Conservation (phyloP, 1,140 invertebrate species). For the Lepidurus packardi region DNA sequence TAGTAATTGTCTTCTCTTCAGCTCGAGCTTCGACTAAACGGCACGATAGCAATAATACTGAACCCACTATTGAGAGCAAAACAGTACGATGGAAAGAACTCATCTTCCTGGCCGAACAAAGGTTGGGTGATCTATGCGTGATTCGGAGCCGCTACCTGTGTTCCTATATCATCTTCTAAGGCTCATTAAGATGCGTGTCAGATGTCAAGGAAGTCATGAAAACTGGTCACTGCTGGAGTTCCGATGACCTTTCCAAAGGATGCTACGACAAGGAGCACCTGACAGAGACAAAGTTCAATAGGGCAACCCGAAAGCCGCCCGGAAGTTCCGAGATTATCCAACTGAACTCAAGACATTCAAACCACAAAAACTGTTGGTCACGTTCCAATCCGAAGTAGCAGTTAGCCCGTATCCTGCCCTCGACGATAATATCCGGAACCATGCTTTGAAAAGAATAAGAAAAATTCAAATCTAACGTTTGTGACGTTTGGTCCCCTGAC, state of each 20-base stretch:
- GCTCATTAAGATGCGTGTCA: not conserved
- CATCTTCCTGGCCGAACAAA: not conserved
- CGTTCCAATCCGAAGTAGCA: too few species aligned
- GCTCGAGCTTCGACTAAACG: not conserved
- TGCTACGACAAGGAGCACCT: not conserved
- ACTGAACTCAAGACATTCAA: not conserved
- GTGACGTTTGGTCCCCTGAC: not conserved
- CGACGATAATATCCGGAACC: not conserved
- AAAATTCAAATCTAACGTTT: not conserved
- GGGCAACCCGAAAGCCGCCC: not conserved
- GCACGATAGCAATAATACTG: not conserved
- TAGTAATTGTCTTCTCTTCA: not conserved
- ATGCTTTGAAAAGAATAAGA: not conserved
- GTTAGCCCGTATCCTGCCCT: not conserved
- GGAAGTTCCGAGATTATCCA: not conserved
- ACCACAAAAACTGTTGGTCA: too few species aligned
- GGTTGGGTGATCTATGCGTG: constrained; percentile 6
- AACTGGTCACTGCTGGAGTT: constrained; percentile 4
- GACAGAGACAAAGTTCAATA: not conserved
- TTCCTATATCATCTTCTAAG: not conserved
- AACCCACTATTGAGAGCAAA: not conserved
- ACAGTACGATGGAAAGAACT: constrained; percentile 10
- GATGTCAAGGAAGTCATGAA: constrained; percentile 8
- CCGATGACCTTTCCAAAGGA: not conserved
- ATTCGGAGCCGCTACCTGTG: constrained; percentile 2